Percentiles rank a stretch among this genome's conserved stretches.
These are phyloP conservation scores for Drosophila littoralis DNA, from an alignment of 1,140 invertebrate genomes.

Conservation along the genomic window DNA sequence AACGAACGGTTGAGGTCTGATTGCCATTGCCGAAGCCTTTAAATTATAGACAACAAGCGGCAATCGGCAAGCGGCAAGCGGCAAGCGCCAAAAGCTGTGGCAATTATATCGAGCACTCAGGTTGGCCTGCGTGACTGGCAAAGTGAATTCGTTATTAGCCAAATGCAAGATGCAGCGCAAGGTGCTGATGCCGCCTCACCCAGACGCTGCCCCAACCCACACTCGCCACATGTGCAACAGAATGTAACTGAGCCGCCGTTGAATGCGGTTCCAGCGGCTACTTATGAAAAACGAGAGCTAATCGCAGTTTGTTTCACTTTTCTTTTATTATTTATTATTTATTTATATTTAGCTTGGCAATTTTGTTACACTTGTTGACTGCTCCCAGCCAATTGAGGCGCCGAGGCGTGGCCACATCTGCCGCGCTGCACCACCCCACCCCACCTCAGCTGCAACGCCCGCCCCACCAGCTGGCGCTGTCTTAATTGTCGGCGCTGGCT, in stretches of 20 bases:
- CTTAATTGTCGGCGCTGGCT: constrained; percentile 64
- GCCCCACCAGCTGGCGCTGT: constrained; percentile 3
- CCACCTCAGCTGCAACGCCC: neutral
- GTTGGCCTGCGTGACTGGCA: constrained; percentile 52
- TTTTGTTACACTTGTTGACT: constrained; percentile 58
- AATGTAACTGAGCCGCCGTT: constrained; percentile 67
- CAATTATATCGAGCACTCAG: constrained; percentile 56
- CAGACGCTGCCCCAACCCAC: neutral
- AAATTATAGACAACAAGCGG: constrained; percentile 46
- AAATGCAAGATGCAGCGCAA: constrained; percentile 53
- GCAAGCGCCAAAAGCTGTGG: constrained; percentile 32
- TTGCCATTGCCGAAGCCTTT: constrained; percentile 56
- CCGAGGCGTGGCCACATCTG: constrained; percentile 63
- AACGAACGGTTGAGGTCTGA: constrained; percentile 74
- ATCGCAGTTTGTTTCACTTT: constrained; percentile 77
- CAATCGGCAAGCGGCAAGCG: constrained; percentile 27
- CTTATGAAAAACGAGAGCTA: constrained; percentile 82
- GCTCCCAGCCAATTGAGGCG: constrained; percentile 49
- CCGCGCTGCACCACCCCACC: constrained; percentile 8
- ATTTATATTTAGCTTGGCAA: constrained; percentile 41
- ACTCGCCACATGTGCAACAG: constrained; percentile 61
- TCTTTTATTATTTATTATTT: constrained; percentile 79
- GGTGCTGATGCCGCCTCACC: constrained; percentile 6
- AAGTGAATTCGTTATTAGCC: constrained; percentile 75
- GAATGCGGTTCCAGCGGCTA: constrained; percentile 36